These are phyloP conservation scores for Falco cherrug DNA, from an alignment of 2,797 vertebrate genomes.

Conservation along the genomic window DNA sequence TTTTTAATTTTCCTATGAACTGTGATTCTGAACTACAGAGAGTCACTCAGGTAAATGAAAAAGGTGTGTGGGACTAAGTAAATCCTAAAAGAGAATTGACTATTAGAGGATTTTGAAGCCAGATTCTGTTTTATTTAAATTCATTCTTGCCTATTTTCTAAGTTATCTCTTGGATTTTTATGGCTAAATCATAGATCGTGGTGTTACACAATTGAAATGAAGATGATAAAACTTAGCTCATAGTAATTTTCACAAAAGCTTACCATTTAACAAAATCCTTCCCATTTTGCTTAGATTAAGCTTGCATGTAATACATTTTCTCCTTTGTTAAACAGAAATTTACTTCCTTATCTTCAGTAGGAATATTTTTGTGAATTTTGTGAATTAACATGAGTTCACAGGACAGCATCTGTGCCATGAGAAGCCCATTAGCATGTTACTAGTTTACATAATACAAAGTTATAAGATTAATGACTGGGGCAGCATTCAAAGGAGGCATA, in stretches of 20 bases:
- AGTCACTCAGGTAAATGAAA: neutral
- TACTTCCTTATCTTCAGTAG: neutral
- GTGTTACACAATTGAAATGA: neutral
- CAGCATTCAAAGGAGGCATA: neutral
- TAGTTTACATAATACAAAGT: neutral
- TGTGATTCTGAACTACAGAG: neutral
- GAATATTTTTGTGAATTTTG: neutral
- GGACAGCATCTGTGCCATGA: neutral
- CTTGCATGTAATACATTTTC: neutral
- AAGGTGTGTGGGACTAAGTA: neutral
- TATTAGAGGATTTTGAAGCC: neutral
- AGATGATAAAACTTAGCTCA: neutral
- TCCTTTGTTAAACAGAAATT: neutral
- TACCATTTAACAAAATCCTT: neutral
- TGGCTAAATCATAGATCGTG: neutral
- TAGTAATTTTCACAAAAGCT: neutral
- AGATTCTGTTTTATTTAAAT: neutral
- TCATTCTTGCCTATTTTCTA: neutral
- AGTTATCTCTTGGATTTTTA: neutral
- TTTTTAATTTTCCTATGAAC: neutral
- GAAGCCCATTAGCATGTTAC: neutral
- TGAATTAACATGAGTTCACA: neutral
- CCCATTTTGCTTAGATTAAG: neutral
- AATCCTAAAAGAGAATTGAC: neutral
- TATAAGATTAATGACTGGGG: neutral